Conservation (phyloP, 2,888 invertebrate species). For the Callyntrura sp. region DNA sequence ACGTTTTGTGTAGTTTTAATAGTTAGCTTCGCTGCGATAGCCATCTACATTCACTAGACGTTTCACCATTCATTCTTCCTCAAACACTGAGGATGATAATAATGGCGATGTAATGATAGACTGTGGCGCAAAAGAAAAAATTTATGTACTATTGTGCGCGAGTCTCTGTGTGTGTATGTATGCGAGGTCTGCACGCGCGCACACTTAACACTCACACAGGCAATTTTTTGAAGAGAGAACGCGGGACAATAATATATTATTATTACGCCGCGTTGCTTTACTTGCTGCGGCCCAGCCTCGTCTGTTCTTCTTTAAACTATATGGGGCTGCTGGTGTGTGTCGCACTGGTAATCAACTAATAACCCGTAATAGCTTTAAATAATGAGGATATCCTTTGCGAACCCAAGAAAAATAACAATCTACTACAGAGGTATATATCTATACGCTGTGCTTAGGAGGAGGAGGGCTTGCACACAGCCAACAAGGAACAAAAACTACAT, state of each 20-base stretch:
- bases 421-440: constrained; percentile 14
- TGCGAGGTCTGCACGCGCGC: not conserved
- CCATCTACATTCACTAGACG: not conserved
- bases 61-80: not conserved
- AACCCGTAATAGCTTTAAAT: constrained; percentile 68
- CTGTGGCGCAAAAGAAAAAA: not conserved
- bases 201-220: not conserved
- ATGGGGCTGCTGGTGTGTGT: constrained; percentile 13
- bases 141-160: not conserved
- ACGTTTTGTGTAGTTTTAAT: not conserved
- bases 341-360: constrained; percentile 61
- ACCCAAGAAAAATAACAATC: too few relatives aligned
- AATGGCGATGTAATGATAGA: constrained; percentile 8
- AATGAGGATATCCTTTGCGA: constrained; percentile 62
- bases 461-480: not conserved
- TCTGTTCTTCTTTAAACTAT: too few relatives aligned
- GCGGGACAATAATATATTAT: too few relatives aligned
- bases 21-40: not conserved
- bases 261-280: not conserved
- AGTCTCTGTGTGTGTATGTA: not conserved
- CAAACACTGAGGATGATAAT: not conserved
- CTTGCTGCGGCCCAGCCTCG: too few relatives aligned
- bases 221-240: not conserved
- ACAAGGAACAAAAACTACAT: not conserved
- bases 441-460: too few relatives aligned